A percentile compares a stretch with the other conserved stretches of the same genome.
Conservation (phyloP, 2,888 invertebrate genomes). For the Diarsia mendica region DNA sequence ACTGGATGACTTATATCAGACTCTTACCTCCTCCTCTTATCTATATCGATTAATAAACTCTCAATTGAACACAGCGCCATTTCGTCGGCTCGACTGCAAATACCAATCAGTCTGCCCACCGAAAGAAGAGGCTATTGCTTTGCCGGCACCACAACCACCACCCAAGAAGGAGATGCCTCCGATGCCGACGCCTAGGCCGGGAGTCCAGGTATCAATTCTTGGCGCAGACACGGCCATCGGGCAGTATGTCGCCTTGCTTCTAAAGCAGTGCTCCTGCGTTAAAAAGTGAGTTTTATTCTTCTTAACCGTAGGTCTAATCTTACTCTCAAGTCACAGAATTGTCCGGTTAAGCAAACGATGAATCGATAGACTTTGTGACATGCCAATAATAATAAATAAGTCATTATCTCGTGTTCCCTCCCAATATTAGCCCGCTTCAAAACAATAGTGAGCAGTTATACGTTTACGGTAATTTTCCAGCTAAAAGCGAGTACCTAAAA, state of each 20-base stretch:
- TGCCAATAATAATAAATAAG: background rate
- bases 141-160: constrained; percentile 75
- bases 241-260: constrained; percentile 85
- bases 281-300: constrained; percentile 79
- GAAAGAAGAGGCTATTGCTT: constrained; percentile 64
- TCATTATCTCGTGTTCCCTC: too few species aligned
- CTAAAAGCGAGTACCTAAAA: background rate
- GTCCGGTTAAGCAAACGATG: background rate
- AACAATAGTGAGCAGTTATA: too few species aligned
- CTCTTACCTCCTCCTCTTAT: background rate
- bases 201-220: constrained; percentile 86
- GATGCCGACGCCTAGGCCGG: constrained; percentile 76
- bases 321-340: background rate
- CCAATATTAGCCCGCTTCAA: too few species aligned
- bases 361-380: background rate
- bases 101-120: constrained; percentile 52
- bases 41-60: background rate
- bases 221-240: constrained; percentile 89
- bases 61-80: constrained; percentile 76
- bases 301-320: background rate
- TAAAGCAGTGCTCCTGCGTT: constrained; percentile 89
- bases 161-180: constrained; percentile 65
- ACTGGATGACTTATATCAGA: background rate
- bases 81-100: constrained; percentile 78
- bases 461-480: background rate